Conservation (phyloP, 2,797 vertebrate genomes). For the Microctenopoma stevenorrisi region DNA sequence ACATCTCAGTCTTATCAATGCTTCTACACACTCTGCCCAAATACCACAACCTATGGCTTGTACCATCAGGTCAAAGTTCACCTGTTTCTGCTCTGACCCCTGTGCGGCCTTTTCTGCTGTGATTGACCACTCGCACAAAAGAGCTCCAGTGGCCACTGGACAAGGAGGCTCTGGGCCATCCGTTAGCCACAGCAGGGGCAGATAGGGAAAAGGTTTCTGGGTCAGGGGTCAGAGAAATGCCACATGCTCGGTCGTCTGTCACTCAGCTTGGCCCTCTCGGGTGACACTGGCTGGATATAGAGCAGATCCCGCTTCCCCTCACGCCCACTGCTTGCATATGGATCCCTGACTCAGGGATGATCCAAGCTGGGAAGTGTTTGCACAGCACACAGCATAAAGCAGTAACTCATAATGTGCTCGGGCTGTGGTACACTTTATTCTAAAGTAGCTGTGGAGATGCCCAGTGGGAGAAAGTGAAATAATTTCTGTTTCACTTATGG, state of each 20-base stretch:
- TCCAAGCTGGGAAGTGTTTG: conserved; percentile 13
- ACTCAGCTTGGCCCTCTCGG: conserved; percentile 58
- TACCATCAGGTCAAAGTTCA: conserved; percentile 68
- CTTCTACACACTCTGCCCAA: conserved; percentile 40
- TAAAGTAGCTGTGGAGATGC: neutral
- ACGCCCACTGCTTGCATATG: conserved; percentile 37
- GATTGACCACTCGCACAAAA: conserved; percentile 72
- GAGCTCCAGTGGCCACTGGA: conserved; percentile 64
- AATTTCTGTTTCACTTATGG: neutral
- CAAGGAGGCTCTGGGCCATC: conserved; percentile 54
- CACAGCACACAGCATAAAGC: neutral
- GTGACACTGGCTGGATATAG: conserved; percentile 70
- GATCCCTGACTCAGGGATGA: conserved; percentile 34
- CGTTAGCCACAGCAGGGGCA: conserved; percentile 65
- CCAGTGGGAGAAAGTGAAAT: neutral
- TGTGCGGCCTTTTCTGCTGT: conserved; percentile 58
- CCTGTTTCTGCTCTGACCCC: conserved; percentile 68
- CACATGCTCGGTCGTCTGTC: conserved; percentile 80
- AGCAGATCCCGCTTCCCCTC: conserved; percentile 15
- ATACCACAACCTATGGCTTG: conserved; percentile 53
- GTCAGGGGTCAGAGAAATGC: conserved; percentile 76
- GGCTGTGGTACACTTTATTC: neutral
- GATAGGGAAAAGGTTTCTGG: conserved; percentile 67
- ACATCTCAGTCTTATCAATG: conserved; percentile 51
- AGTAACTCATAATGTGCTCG: neutral